Base-by-base conservation (phyloP, 1,140 invertebrate species). In the Tetraneura akinire region DNA sequence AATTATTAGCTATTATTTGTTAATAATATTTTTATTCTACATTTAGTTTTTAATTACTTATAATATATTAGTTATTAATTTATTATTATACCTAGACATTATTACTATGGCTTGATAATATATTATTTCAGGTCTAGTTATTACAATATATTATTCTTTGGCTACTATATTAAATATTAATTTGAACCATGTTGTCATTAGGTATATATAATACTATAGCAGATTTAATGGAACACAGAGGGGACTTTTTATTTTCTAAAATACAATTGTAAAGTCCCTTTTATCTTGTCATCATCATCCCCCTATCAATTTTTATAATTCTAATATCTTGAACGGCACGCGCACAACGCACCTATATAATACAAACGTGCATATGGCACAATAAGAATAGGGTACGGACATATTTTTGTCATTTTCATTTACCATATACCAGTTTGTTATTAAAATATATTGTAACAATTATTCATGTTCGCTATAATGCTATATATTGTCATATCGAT, bases 251-350 rank as follows among this genome's bases (percentile, higher is more conserved):
- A n/a, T n/a, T 47, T 62, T 18, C 3, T 37, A 37, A 78, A 60
- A 78, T 42, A 45, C 74, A 78, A 78, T 78, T 62, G 55, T 62
- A 1, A 60, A 78, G 74, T 62, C 74, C 74, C 74, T 57, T 78
- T 78, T 78, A 78, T 78, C 74, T 62, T 78, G 74, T 78, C 74
- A 78, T 78, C 68, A 26, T 26, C 51, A 18, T 71, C 51, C 74
- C 68, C 74, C 74, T 47, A 47, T 62, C 14, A 62, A 78, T 29
- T 53, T 62, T 60, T 76, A 76, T 42, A 78, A 18, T 62, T 29
- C 37, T 62, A 23, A 62, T 47, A 62, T 78, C 37, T 78, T 78
- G 74, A 37, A 78, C 42, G 74, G 42, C 74, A 78, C 74, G 55
- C 74, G 74, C 45, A 60, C 74, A 55, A 37, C 74, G 74, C 45